These are phyloP conservation scores for Oligia fasciuncula DNA, from an alignment of 2,888 invertebrate species.

Conservation along the genomic window DNA sequence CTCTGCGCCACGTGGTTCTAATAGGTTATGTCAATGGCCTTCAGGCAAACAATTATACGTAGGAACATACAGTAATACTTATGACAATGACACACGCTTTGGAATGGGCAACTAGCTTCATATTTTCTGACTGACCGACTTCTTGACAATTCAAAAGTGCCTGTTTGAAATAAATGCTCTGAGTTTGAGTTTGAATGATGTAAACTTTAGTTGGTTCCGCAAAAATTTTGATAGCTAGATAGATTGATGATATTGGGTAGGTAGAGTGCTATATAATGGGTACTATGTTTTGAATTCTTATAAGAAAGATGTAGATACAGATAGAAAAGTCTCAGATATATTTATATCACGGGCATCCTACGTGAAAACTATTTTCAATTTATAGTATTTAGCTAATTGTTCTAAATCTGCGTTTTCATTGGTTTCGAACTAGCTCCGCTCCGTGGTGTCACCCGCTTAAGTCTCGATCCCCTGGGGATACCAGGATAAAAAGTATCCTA, in stretches of 20 bases:
- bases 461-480: too few relatives aligned
- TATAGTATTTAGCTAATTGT: background rate
- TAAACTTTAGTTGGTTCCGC: background rate
- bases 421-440: background rate
- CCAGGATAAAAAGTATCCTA: too few relatives aligned
- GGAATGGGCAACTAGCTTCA: too few relatives aligned
- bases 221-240: background rate
- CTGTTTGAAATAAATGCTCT: too few relatives aligned
- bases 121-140: too few relatives aligned
- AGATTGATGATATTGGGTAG: too few relatives aligned
- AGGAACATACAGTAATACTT: background rate
- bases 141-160: too few relatives aligned
- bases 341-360: background rate
- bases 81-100: background rate
- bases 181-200: too few relatives aligned
- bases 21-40: conserved; percentile 53
- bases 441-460: too few relatives aligned
- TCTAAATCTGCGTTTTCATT: background rate
- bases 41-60: conserved; percentile 23
- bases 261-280: background rate
- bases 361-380: background rate
- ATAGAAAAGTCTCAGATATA: background rate
- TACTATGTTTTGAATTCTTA: background rate
- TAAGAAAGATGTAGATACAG: background rate
- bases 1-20: conserved; percentile 39